A percentile compares a stretch with the other conserved stretches of the same genome.
Evolutionary conservation across 1,140 invertebrate species (phyloP).

Genomic region (Euura lappo): DNA sequence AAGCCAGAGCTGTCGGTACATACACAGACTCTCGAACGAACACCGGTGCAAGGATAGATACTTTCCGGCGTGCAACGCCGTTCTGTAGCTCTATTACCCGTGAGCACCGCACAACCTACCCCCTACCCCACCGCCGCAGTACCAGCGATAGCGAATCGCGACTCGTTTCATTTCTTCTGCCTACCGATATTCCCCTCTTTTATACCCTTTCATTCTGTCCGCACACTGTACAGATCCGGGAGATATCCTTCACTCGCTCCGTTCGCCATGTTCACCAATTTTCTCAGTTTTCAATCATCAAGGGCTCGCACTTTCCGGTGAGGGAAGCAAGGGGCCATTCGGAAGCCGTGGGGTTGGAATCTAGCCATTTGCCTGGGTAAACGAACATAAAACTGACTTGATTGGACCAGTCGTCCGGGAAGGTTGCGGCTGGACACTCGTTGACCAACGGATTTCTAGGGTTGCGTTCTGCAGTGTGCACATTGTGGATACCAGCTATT

Average conservation of each 20-base stretch:
- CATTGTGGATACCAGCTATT: not conserved
- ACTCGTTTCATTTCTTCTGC: conserved; percentile 7
- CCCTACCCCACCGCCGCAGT: too few relatives aligned
- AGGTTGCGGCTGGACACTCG: not conserved
- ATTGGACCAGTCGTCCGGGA: not conserved
- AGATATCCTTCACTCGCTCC: not conserved
- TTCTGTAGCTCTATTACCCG: conserved; percentile 5
- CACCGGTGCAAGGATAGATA: not conserved
- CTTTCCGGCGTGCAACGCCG: not conserved
- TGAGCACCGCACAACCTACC: not conserved
- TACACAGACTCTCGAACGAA: not conserved
- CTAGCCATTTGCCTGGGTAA: not conserved
- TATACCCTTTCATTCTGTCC: not conserved
- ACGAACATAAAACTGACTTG: not conserved
- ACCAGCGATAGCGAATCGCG: not conserved
- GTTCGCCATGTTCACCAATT: too few relatives aligned
- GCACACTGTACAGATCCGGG: not conserved
- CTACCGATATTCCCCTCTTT: not conserved
- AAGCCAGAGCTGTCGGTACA: not conserved
- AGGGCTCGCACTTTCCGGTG: too few relatives aligned
- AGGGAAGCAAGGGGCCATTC: too few relatives aligned
- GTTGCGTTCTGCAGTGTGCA: not conserved
- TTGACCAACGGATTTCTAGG: conserved; percentile 2
- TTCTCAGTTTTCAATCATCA: too few relatives aligned
- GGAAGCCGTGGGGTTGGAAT: too few relatives aligned